Percentiles rank a stretch among this genome's conserved stretches.
Conservation (phyloP, 2,113 vertebrate species). For the Semnornis frantzii region DNA sequence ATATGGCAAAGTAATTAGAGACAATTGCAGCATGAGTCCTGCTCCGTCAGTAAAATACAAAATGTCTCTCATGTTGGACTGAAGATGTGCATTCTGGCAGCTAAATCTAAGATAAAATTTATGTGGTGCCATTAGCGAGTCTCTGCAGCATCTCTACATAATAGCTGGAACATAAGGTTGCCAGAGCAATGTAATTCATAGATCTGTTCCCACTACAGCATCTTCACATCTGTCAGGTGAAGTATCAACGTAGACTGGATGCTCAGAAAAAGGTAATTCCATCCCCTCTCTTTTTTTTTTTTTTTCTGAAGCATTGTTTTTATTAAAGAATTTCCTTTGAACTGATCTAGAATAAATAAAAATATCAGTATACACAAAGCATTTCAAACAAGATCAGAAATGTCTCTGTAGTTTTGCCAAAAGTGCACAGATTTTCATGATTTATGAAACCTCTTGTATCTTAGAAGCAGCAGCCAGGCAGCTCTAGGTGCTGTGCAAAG, state of each 20-base stretch:
- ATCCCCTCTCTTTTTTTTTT: background rate
- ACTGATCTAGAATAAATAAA: background rate
- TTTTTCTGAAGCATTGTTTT: background rate
- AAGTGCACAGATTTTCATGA: background rate
- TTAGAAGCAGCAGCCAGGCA: background rate
- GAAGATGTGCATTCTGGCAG: background rate
- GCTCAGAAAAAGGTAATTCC: background rate
- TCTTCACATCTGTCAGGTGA: background rate
- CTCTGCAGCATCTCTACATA: background rate
- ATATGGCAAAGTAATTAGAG: background rate
- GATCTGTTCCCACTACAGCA: background rate
- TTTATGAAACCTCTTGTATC: background rate
- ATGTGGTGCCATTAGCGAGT: background rate
- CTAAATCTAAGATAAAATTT: background rate
- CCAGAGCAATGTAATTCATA: background rate
- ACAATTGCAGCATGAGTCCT: background rate
- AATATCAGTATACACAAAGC: background rate
- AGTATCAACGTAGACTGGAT: background rate
- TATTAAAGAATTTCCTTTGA: background rate
- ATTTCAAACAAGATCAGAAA: background rate
- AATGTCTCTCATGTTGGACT: background rate
- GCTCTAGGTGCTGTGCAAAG: background rate
- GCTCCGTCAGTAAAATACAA: background rate
- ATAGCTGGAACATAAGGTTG: background rate
- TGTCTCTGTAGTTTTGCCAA: background rate